Base-by-base conservation (phyloP, 2,797 vertebrate species). In the Sebastes trivittatus region DNA sequence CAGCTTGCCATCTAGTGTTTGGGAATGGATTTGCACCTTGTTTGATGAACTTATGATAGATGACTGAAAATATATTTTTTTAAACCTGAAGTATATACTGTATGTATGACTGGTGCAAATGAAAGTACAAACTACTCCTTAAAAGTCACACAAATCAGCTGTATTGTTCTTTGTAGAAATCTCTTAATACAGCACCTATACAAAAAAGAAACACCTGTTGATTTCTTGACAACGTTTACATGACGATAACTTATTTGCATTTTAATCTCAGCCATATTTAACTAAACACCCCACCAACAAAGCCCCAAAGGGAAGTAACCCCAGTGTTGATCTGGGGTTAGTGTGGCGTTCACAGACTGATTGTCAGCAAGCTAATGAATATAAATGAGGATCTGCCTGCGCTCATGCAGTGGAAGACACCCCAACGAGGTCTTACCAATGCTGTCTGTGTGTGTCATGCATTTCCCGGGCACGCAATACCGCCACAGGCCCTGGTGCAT, bases 401-500 rank as follows among this genome's bases (percentile, higher is more conserved):
- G 25, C 49, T 27, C 32, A 27, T 22, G 30, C 63, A 30, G 38
- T 55, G 52, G 29, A 63, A 62, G 60, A 52, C 60, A 32, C 49
- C 20, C 42, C 49, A n/a, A 52, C 49, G 8, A 52, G 20, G 49
- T 60, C 91, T 95, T 86, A 96, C 95, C 95, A 7, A 96, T 94
- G 87, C 95, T 95, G 91, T 97, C 96, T 69, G 96, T 95, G 91
- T 96, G 96, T 60, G 93, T 93, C 93, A 96, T 96, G 87, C 96
- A 96, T 92, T 96, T 97, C 77, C 95, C 96, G 0, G 95, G 95
- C 83, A 96, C 92, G 54, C 96, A 97, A 90, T 96, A 96, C 73
- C 96, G 95, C 96, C 96, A 97, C 80, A 97, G 93, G 83, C 96
- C 96, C 87, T 96, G 96, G 91, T 96, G 96, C 95, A 96, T 96